Percentiles rank a stretch among this genome's conserved stretches.
Evolutionary conservation across 2,113 vertebrate genomes (phyloP).

Genomic region (Lonchura striata): DNA sequence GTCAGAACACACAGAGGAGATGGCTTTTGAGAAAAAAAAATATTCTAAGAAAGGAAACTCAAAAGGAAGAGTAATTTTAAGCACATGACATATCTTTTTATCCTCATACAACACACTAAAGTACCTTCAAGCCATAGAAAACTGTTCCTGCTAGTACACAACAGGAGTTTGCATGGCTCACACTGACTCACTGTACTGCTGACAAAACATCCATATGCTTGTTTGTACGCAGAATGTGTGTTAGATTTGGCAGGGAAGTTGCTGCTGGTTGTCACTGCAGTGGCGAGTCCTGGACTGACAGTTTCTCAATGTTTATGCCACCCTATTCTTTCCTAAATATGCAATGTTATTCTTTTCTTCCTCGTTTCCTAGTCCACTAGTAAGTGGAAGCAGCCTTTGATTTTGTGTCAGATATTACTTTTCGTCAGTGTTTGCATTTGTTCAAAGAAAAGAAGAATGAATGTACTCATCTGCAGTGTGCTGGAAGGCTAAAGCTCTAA

Average conservation of each 20-base stretch:
- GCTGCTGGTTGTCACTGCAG: background rate
- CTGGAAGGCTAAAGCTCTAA: background rate
- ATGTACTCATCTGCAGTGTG: background rate
- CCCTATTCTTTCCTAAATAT: background rate
- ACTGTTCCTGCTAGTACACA: background rate
- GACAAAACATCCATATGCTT: slow-evolving; percentile 21
- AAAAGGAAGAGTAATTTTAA: background rate
- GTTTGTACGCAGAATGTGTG: background rate
- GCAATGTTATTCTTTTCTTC: background rate
- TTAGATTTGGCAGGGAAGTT: background rate
- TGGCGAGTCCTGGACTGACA: background rate
- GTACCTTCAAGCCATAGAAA: background rate
- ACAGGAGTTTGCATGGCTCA: background rate
- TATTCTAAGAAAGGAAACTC: background rate
- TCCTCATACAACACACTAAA: background rate
- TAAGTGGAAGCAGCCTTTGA: background rate
- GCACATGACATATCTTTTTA: background rate
- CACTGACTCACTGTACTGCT: background rate
- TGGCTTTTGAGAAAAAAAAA: background rate
- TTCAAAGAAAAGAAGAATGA: background rate
- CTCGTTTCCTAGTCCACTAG: background rate
- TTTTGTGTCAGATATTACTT: slow-evolving; percentile 37
- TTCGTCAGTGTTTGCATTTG: background rate
- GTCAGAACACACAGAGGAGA: background rate
- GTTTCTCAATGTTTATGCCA: background rate